phyloP scores from a whole-genome alignment of 2,888 invertebrate species.

The Hypsopygia costalis region DNA sequence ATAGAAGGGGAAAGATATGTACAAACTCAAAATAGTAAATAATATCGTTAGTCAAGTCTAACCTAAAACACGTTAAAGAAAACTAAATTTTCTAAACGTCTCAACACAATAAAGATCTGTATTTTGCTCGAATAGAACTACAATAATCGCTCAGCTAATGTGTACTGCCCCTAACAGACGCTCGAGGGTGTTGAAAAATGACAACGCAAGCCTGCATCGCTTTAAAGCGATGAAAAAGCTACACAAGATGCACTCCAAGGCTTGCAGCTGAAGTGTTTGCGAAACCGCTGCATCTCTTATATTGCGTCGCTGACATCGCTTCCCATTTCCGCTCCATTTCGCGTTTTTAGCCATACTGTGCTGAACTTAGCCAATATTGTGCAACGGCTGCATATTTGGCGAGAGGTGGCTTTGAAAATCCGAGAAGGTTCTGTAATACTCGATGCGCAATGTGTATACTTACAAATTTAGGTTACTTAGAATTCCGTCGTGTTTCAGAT shows the following conservation, averaged over 20 bases:
- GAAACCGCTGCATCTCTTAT: slow-evolving; percentile 24
- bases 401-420: slow-evolving; percentile 34
- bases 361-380: slow-evolving; percentile 49
- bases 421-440: slow-evolving; percentile 30
- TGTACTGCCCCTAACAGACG: slow-evolving; percentile 4
- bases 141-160: slow-evolving; percentile 12
- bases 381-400: slow-evolving; percentile 47
- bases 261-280: slow-evolving; percentile 45
- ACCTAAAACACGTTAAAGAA: too few relatives aligned
- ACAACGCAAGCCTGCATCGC: slow-evolving; percentile 28
- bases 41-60: too few relatives aligned
- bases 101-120: not conserved
- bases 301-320: slow-evolving; percentile 50
- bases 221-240: slow-evolving; percentile 38
- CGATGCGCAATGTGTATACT: not conserved
- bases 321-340: slow-evolving; percentile 54
- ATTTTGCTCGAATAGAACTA: not conserved
- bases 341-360: slow-evolving; percentile 53
- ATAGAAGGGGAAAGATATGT: too few relatives aligned
- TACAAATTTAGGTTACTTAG: not conserved
- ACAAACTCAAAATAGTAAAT: too few relatives aligned
- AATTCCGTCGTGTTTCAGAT: not conserved
- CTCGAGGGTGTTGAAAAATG: slow-evolving; percentile 17
- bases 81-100: too few relatives aligned
- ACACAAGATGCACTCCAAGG: slow-evolving; percentile 36